A percentile compares a stretch with the other conserved stretches of the same genome.
Evolutionary conservation across 1,140 invertebrate species (phyloP).

Genomic region (Diachasma alloeum): DNA sequence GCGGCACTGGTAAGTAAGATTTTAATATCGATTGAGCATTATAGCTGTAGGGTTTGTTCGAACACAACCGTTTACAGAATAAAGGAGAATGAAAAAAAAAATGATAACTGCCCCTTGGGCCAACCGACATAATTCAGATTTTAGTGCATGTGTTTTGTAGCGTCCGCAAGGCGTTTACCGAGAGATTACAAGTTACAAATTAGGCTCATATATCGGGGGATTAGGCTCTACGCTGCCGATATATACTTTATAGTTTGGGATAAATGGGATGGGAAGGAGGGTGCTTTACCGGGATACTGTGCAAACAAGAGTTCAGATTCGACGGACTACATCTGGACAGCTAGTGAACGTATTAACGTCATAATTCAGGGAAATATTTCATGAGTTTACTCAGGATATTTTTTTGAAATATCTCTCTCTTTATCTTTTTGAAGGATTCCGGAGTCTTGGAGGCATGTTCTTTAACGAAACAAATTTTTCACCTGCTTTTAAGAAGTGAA

Average conservation of each 20-base stretch:
- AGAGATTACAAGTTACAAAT: slow-evolving; percentile 55
- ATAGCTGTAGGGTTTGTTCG: not conserved
- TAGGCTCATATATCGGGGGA: slow-evolving; percentile 53
- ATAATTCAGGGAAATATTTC: slow-evolving; percentile 23
- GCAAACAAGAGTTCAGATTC: slow-evolving; percentile 24
- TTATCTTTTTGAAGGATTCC: not conserved
- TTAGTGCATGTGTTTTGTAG: not conserved
- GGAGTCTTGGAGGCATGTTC: too few species aligned
- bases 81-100: not conserved
- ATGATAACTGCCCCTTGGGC: not conserved
- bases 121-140: slow-evolving; percentile 45
- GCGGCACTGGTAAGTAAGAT: not conserved
- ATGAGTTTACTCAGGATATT: not conserved
- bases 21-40: not conserved
- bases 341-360: not conserved
- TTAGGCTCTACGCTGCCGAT: slow-evolving; percentile 34
- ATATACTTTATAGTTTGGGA: slow-evolving; percentile 36
- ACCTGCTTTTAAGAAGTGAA: too few species aligned
- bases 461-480: too few species aligned
- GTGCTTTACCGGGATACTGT: slow-evolving; percentile 17
- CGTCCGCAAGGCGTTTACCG: slow-evolving; percentile 35
- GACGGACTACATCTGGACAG: slow-evolving; percentile 19
- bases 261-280: not conserved
- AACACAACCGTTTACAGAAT: not conserved
- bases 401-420: not conserved